Conservation (phyloP, 2,113 vertebrate genomes). For the Bungarus multicinctus region DNA sequence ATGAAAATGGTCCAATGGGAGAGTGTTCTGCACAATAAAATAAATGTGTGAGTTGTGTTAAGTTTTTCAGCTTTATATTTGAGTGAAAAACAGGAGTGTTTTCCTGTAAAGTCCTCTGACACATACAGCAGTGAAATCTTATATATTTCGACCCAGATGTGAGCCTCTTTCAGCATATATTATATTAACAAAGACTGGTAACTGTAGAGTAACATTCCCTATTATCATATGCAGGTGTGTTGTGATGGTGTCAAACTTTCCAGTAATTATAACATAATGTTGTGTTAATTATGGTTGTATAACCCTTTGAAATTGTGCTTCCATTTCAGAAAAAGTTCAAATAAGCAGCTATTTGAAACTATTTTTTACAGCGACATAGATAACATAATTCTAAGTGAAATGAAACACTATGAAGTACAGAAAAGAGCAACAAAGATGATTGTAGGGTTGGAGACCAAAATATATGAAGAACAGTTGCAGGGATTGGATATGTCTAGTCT, state of each 20-base stretch:
- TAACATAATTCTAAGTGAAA: neutral
- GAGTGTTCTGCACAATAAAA: neutral
- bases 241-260: neutral
- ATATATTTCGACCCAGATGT: neutral
- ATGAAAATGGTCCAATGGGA: neutral
- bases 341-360: neutral
- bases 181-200: neutral
- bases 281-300: neutral
- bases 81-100: neutral
- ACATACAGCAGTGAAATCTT: neutral
- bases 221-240: neutral
- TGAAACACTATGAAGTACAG: neutral
- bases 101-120: neutral
- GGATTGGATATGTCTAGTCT: neutral
- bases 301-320: neutral
- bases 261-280: neutral
- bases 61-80: neutral
- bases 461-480: neutral
- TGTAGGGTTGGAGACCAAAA: neutral
- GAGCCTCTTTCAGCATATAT: neutral
- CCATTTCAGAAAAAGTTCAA: neutral
- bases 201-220: neutral
- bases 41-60: neutral
- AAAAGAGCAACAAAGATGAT: neutral
- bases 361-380: neutral